Base-by-base conservation (phyloP, 1,140 invertebrate species). In the Bombus pascuorum region DNA sequence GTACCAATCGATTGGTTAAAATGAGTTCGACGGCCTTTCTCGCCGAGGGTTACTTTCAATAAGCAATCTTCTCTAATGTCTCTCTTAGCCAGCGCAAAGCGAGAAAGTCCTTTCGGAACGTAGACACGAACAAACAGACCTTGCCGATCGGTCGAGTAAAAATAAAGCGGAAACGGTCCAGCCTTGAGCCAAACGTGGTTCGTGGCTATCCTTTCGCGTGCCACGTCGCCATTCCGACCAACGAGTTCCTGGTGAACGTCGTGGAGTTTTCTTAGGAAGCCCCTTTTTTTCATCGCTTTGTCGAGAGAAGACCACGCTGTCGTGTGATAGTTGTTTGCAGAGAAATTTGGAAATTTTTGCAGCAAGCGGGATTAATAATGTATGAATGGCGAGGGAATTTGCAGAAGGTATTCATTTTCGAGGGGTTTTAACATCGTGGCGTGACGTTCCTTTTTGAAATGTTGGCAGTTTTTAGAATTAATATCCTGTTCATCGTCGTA, bases 51-150 rank as follows among this genome's bases (percentile, higher is more conserved):
- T 79, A 83, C 79, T 87, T 90, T 89, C 89, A 86, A 91, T 90
- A 86, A 91, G 73, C 85, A 90, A 91, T 91, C 77, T 59, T 34
- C 68, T 83, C 65, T 87, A 91, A 92, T 76, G 83, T 87, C 70
- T 85, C 87, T 85, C 72, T 88, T 89, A 68, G 32, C 5, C 34
- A 8, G 34, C 0, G 28, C 10, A 34, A 66, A 57, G 34, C 32
- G 53, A 39, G 83, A 80, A 57, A 53, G 53, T 47, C 9, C 53
- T 66, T 47, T 65, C 32, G 32, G 37, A 12, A 44, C 6, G 37
- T 22, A 42, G 28, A 28, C n/a, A 73, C 84, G 83, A 70, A 57
- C 18, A 81, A 73, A 71, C 59, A 32, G 44, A 77, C 34, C 8
- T 32, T 18, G 32, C 10, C 5, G 13, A 32, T 32, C 12, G 18